Evolutionary conservation across 2,888 invertebrate genomes (phyloP), one percentile per base, ranked within the genome.

Genomic region (Thereva nobilitata): DNA sequence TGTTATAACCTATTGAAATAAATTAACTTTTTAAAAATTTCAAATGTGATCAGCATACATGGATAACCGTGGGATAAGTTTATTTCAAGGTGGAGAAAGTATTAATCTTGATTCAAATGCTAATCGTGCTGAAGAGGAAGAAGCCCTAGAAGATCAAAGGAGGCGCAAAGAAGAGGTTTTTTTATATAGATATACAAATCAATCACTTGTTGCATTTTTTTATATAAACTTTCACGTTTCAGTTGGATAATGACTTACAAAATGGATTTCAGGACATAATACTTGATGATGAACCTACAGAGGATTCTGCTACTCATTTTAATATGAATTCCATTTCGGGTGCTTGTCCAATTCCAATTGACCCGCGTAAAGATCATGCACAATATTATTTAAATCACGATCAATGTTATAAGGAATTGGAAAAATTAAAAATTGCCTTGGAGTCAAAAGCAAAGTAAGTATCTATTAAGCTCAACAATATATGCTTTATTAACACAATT

Each of bases 211-310:
- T 23, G 23, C 23, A 23, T 23, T 23, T 50, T 34, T 55, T 38
- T n/a, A 41, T 38, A 10, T 49, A 45, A n/a, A 34, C 34, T n/a
- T n/a, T 52, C 37, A 5, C 4, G 42, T 81, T 83, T 66, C 73
- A 90, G 90, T 78, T 90, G 42, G 83, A 86, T 72, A 83, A 87
- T 74, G 81, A 88, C 69, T 77, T 90, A 64, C 84, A 83, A 69
- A 86, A 86, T 76, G 89, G 86, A n/a, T 87, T 90, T 75, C 87
- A 87, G 72, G 89, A 89, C 75, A 82, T 90, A 49, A 81, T 83
- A 67, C 86, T 87, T 68, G 88, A 89, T 68, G 87, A 88, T 71
- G 87, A 88, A 70, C 86, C 82, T 45, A 85, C 84, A 67, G 85
- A 87, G 67, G 87, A 87, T 9, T 83, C 86, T 52, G 86, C 75